Evolutionary conservation across 2,113 vertebrate genomes (phyloP), one percentile per base, ranked within the genome.

Genomic region (Ophthalmolycus amberensis): DNA sequence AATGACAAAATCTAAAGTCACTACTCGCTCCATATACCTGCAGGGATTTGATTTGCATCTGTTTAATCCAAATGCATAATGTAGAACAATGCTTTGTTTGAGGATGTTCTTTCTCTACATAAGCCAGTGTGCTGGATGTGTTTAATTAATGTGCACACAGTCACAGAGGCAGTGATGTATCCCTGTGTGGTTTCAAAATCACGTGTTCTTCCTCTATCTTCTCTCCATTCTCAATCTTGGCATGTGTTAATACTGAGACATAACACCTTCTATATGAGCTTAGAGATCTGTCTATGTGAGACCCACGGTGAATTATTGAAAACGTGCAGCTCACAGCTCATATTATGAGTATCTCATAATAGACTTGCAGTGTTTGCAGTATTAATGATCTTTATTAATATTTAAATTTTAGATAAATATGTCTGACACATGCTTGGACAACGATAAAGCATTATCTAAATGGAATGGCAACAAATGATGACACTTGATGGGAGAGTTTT

Each of bases 261-360:
- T 87, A 64, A 85, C 88, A 86, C 89, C 76, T 91, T 44, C 52
- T 42, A 38, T 75, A 60, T 59, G 79, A 85, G 80, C 82, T 0
- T 9, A 54, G 75, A 81, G 27, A 70, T 72, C 63, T 54, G 56
- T 68, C 42, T 71, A 38, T 20, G 62, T 59, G 59, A 79, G 50
- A 66, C 38, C 4, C 25, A 11, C 18, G 2, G 8, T 2, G 74
- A 64, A 60, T 46, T 42, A 69, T 7, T 60, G 69, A 65, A 71
- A 54, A 82, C 3, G 22, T 6, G 48, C 14, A 64, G 40, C 46
- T 86, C 42, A 71, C 14, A 42, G 29, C n/a, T 76, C 50, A 34
- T 7, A n/a, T 44, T 68, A 42, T 44, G 32, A 58, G 18, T 70
- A 64, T 62, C 42, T 63, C 4, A 46, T 46, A 72, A 78, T 38